Conservation (phyloP, 2,797 vertebrate genomes). For the Sebastes vulpes region DNA sequence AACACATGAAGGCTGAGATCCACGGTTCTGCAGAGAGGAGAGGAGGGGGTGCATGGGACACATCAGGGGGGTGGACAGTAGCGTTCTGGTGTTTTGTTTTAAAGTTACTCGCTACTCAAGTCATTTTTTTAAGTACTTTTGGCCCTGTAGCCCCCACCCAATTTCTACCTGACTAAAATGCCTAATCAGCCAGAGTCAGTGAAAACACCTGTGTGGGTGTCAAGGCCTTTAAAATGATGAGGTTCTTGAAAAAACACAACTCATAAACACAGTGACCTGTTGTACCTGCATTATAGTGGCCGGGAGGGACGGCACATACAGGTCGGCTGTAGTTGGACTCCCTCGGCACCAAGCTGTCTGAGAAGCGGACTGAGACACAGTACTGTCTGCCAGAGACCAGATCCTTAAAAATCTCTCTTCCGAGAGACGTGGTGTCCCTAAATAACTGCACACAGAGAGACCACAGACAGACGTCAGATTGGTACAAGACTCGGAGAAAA, state of each 20-base stretch:
- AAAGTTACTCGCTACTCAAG: too few species aligned
- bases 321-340: slow-evolving; percentile 33
- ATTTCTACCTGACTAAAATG: neutral
- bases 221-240: neutral
- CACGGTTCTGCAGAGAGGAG: slow-evolving; percentile 14
- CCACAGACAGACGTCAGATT: neutral
- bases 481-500: neutral
- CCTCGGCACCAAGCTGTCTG: fast-evolving
- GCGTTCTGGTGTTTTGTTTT: too few species aligned
- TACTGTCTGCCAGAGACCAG: slow-evolving; percentile 27
- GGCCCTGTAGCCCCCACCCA: neutral
- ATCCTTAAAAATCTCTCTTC: neutral
- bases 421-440: neutral
- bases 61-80: too few species aligned
- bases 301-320: slow-evolving; percentile 10
- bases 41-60: neutral
- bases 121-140: too few species aligned
- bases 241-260: neutral
- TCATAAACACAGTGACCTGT: neutral
- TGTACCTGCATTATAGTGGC: slow-evolving; percentile 16
- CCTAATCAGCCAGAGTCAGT: neutral
- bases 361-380: slow-evolving; percentile 62
- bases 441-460: slow-evolving; percentile 11
- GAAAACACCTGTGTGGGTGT: neutral
- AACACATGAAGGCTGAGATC: neutral